Base-by-base conservation (phyloP, 2,797 vertebrate genomes). In the Antrozous pallidus region DNA sequence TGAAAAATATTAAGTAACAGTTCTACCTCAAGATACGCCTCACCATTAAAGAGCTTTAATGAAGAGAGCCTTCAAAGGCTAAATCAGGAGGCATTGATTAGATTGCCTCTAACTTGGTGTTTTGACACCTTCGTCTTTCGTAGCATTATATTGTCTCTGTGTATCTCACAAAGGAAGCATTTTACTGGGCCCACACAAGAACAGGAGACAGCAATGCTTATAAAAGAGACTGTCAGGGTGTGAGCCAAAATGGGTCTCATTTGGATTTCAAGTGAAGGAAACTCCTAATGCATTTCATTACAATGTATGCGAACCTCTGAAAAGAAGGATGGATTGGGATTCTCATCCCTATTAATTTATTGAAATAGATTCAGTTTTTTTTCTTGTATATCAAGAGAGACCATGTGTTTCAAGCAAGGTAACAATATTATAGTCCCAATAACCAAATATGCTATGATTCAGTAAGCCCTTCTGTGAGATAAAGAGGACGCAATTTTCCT, bases 221-320 rank as follows among this genome's bases (percentile, higher is more conserved):
- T 98, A 97, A 98, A 98, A 98, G 98, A 98, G 98, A 98, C 98
- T 98, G 98, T 98, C 98, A 98, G 98, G 98, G 98, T 98, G 97
- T 97, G 98, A 98, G 98, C 98, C 98, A 98, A 98, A 98, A 98
- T 98, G 98, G 98, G 98, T 98, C 98, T 98, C 98, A 98, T 98
- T 98, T 98, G 98, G 98, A 98, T 98, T 98, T 98, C 98, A 98
- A 98, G 98, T 98, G 97, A 98, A 98, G 98, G 98, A 98, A 98
- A 98, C 98, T 98, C 98, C 98, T 98, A 98, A 98, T 98, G 98
- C 98, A 98, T 98, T 98, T 99, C 98, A 98, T 98, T 98, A 98
- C 98, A 98, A 98, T 98, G 98, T 98, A 98, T 98, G 98, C 84
- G 98, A 98, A 98, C 98, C 98, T 98, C 97, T 98, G 98, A 98